A percentile compares a stretch with the other conserved stretches of the same genome.
Conservation (phyloP, 2,113 vertebrate genomes). For the Silurus glanis region DNA sequence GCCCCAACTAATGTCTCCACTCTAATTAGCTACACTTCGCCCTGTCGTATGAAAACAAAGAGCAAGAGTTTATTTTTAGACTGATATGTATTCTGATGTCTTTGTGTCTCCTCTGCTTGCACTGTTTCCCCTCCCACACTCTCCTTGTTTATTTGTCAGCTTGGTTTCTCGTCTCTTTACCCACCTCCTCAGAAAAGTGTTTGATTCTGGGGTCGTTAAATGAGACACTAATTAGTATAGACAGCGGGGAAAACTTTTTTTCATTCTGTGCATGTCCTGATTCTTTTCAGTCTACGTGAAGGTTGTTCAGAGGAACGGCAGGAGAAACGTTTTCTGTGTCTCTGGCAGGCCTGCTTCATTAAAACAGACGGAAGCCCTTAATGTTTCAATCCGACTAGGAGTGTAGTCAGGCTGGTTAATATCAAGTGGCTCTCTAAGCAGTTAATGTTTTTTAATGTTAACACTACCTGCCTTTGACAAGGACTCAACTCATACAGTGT, state of each 20-base stretch:
- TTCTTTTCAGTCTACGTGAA: constrained; percentile 70
- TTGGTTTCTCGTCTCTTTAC: constrained; percentile 47
- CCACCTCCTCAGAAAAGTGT: constrained; percentile 55
- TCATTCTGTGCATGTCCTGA: constrained; percentile 46
- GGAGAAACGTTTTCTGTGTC: constrained; percentile 36
- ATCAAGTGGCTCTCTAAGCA: constrained; percentile 10
- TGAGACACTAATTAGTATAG: constrained; percentile 80
- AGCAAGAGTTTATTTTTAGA: constrained; percentile 75
- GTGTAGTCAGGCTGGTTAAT: constrained; percentile 50
- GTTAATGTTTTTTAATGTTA: constrained; percentile 5
- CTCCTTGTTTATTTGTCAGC: constrained; percentile 68
- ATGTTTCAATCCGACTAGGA: constrained; percentile 40
- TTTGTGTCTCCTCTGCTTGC: constrained; percentile 58
- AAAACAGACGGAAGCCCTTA: constrained; percentile 35
- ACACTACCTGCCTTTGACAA: constrained; percentile 3
- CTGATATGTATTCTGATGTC: constrained; percentile 73
- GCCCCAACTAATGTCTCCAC: constrained; percentile 80
- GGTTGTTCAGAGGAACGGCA: constrained; percentile 65
- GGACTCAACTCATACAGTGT: constrained; percentile 27
- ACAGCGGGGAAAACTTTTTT: constrained; percentile 73
- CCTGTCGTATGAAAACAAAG: constrained; percentile 78
- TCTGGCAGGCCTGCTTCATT: constrained; percentile 47
- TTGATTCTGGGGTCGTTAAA: constrained; percentile 76
- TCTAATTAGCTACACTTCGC: constrained; percentile 97
- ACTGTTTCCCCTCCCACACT: constrained; percentile 47